These are phyloP conservation scores for Phylloscopus whistleri DNA, from an alignment of 2,113 vertebrate species.

Conservation along the genomic window DNA sequence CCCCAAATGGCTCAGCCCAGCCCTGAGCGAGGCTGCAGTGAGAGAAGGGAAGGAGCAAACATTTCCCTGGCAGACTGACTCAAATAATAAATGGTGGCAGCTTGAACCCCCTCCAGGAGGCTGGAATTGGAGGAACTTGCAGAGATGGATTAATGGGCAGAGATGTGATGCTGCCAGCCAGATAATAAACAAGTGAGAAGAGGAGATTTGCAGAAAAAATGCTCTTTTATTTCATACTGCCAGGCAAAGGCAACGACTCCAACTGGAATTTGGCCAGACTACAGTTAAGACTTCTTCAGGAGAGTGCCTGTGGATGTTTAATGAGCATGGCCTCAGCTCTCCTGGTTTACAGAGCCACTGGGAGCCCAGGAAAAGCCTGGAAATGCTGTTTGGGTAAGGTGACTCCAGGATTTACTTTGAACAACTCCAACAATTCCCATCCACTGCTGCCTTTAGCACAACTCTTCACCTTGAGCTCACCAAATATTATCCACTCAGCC, in stretches of 20 bases:
- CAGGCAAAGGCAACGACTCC: neutral
- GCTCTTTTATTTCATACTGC: neutral
- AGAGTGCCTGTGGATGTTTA: neutral
- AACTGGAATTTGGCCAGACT: neutral
- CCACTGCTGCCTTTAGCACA: neutral
- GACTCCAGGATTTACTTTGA: neutral
- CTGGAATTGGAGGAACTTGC: neutral
- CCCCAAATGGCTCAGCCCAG: neutral
- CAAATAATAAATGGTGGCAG: conserved; percentile 29
- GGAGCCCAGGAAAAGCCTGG: neutral
- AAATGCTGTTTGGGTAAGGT: neutral
- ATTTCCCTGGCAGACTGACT: conserved; percentile 12
- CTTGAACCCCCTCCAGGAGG: neutral
- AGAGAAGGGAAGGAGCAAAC: neutral
- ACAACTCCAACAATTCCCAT: neutral
- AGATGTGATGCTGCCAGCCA: neutral
- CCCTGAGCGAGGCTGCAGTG: neutral
- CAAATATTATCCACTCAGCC: neutral
- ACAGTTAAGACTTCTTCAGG: neutral
- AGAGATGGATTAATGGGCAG: conserved; percentile 5
- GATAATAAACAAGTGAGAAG: neutral
- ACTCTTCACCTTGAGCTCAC: neutral
- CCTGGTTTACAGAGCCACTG: neutral
- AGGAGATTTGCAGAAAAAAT: conserved; percentile 9
- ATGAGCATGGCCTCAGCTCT: neutral